Conservation (phyloP, 2,797 vertebrate genomes). For the Danio choprae region DNA sequence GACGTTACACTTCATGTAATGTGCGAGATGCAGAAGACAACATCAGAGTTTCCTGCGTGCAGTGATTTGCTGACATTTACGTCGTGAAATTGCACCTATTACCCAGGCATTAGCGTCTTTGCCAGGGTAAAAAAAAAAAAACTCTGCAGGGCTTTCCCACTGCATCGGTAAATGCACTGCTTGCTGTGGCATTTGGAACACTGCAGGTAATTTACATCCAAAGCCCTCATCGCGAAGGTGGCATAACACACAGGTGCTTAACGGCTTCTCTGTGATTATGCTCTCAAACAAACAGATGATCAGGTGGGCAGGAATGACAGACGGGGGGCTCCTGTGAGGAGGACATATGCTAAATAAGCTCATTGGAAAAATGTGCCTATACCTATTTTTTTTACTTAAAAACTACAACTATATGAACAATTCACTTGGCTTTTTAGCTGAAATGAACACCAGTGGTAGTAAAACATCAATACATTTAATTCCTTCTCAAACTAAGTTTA, state of each 20-base stretch:
- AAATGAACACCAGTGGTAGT: neutral
- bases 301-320: constrained; percentile 24
- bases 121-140: constrained; percentile 45
- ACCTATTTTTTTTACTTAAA: neutral
- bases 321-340: neutral
- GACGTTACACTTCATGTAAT: constrained; percentile 1
- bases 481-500: neutral
- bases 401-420: neutral
- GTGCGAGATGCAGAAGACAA: neutral
- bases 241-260: constrained; percentile 56
- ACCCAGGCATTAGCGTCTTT: constrained; percentile 42
- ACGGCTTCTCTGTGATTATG: constrained; percentile 56
- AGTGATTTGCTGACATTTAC: constrained; percentile 53
- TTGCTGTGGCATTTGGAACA: constrained; percentile 56
- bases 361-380: neutral
- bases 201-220: constrained; percentile 56
- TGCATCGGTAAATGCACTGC: constrained; percentile 26
- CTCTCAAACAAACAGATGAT: constrained; percentile 56
- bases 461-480: neutral
- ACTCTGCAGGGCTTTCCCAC: constrained; percentile 31
- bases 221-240: constrained; percentile 45
- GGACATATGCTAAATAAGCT: neutral
- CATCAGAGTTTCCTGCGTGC: constrained; percentile 5
- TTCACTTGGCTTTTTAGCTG: neutral
- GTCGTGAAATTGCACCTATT: constrained; percentile 50